These are phyloP conservation scores for Drosophila melanogaster DNA, from an alignment of 1,140 invertebrate genomes.

Conservation along the genomic window Release_6_plus_ISO1_MT NT_037436.4:8463501-8464000, in stretches of 20 bases:
- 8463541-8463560: conserved; percentile 95
- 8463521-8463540: conserved; percentile 97
- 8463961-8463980: conserved; percentile 85
- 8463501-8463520: conserved; percentile 99
- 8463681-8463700: conserved; percentile 84
- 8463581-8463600: conserved; percentile 89
- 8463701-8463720: conserved; percentile 87
- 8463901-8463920: conserved; percentile 43
- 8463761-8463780: conserved; percentile 96
- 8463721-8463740: conserved; percentile 93
- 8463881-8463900: conserved; percentile 31
- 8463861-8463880: conserved; percentile 54
- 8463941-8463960: conserved; percentile 60
- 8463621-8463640: conserved; percentile 84
- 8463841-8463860: conserved; percentile 62
- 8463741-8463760: conserved; percentile 96
- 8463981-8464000: conserved; percentile 87
- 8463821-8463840: conserved; percentile 90
- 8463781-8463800: conserved; percentile 89
- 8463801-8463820: conserved; percentile 94
- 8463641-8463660: conserved; percentile 84
- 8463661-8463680: conserved; percentile 76
- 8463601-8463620: conserved; percentile 83
- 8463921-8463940: conserved; percentile 42
- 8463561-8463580: conserved; percentile 94